Evolutionary conservation across 2,888 invertebrate genomes (phyloP), one percentile per base, ranked within the genome.

Genomic region (Abrostola triplasia): DNA sequence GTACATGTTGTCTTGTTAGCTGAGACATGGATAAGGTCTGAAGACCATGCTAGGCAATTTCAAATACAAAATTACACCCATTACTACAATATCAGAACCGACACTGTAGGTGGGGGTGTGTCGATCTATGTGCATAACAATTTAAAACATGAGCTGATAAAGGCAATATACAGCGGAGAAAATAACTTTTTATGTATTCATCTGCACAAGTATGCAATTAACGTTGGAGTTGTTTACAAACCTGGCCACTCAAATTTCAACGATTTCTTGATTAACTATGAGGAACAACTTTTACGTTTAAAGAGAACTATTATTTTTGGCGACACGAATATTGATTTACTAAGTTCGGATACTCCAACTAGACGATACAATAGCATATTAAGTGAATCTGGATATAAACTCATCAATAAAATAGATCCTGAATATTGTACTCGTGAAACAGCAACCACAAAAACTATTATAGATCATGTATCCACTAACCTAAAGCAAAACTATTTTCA

Each of bases 131-230:
- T 79, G 2, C 78, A 79, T 42, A 73, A 77, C 38, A 62, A 63
- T 41, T 11, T 79, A 4, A 72, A 75, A 54, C 73, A 75, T 41
- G 54, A 11, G 12, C 1, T 64, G 24, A 42, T 47, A 1, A 64
- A 76, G 13, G 55, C 53, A 35, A 41, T 36, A 8, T 80, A 76
- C 41, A 36, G 24, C 5, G 59, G 42, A 5, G 79, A 79, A 5
- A 76, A 68, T 37, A 77, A 79, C 37, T 81, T 70, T n/a, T 55
- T 77, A 12, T 79, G 77, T 77, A 53, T 78, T 36, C 11, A 51
- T 7, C 10, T 58, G 0, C 36, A 51, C 6, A 58, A 42, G 10
- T 36, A 50, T 11, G 49, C 49, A 50, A 9, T 36, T 11, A 50
- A 50, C 5, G 36, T 50, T 35, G 49, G 49, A n/a, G 36, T 50